Base-by-base conservation (phyloP, 1,140 invertebrate genomes). In the Drosophila athabasca region DNA sequence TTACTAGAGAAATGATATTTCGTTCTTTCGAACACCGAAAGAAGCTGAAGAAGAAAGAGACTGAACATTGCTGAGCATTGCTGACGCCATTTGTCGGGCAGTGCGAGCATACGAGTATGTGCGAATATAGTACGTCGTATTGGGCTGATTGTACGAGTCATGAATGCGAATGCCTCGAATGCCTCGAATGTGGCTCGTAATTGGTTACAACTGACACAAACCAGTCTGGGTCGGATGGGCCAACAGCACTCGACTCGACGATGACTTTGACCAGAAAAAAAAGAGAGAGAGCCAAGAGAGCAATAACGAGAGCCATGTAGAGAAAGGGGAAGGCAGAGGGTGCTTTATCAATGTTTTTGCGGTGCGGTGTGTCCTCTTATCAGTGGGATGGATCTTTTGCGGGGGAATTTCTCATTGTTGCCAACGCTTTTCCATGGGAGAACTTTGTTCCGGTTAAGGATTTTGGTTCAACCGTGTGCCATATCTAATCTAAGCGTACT, bases 151-250 rank as follows among this genome's bases (percentile, higher is more conserved):
- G 50, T 67, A 48, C 62, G 64, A 31, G 31, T 49, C 7, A 35
- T 61, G 62, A 66, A 66, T 64, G 31, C 59, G 59, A 59, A 59
- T 59, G 15, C 45, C 35, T 11, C 35, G 45, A 62, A 15, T 49
- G 15, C 45, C 35, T 39, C 35, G 45, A 62, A 15, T 41, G 44
- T 29, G 4, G 29, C 66, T 68, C 66, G 68, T 68, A 69, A 68
- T 69, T 69, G 66, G 66, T 69, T 69, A 69, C 66, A 68, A 69
- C 66, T 69, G 66, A 69, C 66, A 35, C 43, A 69, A 69, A 68
- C 66, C 45, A 69, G 66, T 57, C 66, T 65, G 51, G 51, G 41
- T 69, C 51, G 66, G 66, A 68, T 69, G 66, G 35, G 62, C 64
- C 66, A 69, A 69, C 44, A 69, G 68, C 44, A 39, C 35, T 4